These are phyloP conservation scores for Propithecus deckenii DNA, from an alignment of 2,797 vertebrate species.

Conservation along the genomic window DNA sequence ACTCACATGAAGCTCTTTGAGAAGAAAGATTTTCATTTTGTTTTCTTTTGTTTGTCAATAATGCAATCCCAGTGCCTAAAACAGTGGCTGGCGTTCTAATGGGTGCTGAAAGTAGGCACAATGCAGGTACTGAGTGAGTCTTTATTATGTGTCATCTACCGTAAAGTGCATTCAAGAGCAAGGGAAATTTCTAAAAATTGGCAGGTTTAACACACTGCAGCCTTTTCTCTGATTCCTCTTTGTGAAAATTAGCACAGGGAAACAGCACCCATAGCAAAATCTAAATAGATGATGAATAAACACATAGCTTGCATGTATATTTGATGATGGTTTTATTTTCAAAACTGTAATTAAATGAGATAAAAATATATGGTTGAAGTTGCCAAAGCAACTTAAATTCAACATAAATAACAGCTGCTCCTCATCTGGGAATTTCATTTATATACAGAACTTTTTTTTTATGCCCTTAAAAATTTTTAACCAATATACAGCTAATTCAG, in stretches of 20 bases:
- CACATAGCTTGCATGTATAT: conserved; percentile 27
- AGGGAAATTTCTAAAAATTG: background rate
- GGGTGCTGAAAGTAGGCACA: background rate
- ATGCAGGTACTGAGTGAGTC: background rate
- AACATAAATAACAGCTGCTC: conserved; percentile 75
- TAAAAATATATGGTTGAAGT: conserved; percentile 73
- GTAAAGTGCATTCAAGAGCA: background rate
- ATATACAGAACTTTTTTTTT: background rate
- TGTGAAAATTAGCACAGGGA: background rate
- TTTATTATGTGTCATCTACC: background rate
- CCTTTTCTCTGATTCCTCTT: background rate
- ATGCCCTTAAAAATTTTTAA: background rate
- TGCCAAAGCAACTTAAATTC: conserved; percentile 60
- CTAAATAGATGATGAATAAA: conserved; percentile 22
- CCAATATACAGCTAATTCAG: background rate
- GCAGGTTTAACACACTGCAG: no score
- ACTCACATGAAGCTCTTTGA: background rate
- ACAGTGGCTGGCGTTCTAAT: background rate
- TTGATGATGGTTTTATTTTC: conserved; percentile 64
- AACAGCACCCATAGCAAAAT: background rate
- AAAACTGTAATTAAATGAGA: conserved; percentile 74
- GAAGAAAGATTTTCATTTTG: background rate
- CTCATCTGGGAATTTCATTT: conserved; percentile 57
- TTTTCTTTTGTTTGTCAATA: background rate
- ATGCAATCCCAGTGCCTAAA: background rate